Base-by-base conservation (phyloP, 2,888 invertebrate genomes). In the Melinopterus prodromus region DNA sequence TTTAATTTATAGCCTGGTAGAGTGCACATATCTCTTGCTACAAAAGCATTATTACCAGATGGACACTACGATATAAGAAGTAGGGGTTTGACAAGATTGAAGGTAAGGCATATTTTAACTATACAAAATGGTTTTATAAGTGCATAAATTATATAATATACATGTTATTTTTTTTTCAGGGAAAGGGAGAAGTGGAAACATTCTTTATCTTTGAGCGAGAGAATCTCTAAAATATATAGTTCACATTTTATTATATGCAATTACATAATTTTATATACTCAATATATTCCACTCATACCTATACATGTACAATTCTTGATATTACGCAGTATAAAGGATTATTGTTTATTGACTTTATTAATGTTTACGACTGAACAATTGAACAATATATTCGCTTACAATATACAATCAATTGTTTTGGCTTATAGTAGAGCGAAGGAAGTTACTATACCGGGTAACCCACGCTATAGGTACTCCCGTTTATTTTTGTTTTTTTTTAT, bases 121-220 rank as follows among this genome's bases (percentile, higher is more conserved):
- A 26, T 26, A 26, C 26, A 26, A 26, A 69, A 79, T 78, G 37
- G 74, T 78, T 16, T 76, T 26, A 76, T 37, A 76, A 71, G 7
- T 15, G n/a, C 71, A 7, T 71, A 71, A 1, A 12, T 71, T 71
- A 6, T 16, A 71, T 35, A 26, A 6, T 16, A 71, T 35, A 26
- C 26, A 26, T 26, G 3, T 81, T 79, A 38, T 79, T 77, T 80
- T 81, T 81, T 76, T 90, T 89, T 69, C 89, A 95, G 95, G 97
- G 96, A 26, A 97, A 97, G 90, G 97, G 97, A 53, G 93, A 94
- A 87, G 96, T 97, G 97, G 85, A 88, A 81, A 87, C 88, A 0
- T 88, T 86, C 77, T 89, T 87, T 86, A 83, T 89, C 6, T 80
- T 77, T 69, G 79, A 81, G 16, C 79, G 74, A 9, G 77, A 69